These are phyloP conservation scores for Campoplex capitator DNA, from an alignment of 2,888 invertebrate genomes.

Conservation along the genomic window DNA sequence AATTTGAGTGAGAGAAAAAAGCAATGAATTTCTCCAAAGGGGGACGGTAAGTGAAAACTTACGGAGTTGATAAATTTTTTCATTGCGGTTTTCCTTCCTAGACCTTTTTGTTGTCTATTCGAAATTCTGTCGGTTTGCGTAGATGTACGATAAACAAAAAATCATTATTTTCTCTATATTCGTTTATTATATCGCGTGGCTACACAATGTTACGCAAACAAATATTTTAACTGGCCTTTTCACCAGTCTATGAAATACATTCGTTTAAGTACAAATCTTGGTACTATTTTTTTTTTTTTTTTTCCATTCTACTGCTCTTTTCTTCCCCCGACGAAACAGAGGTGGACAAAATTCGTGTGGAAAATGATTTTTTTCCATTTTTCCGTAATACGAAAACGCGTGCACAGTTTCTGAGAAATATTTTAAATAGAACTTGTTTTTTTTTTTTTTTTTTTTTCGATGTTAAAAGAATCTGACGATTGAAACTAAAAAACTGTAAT, in stretches of 20 bases:
- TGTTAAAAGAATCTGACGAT: not conserved
- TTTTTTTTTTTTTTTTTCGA: not conserved
- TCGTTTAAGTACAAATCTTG: slow-evolving; percentile 47
- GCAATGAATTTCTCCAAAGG: not conserved
- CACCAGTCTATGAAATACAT: slow-evolving; percentile 48
- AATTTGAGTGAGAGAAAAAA: slow-evolving; percentile 3
- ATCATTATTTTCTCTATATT: slow-evolving; percentile 55
- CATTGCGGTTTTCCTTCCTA: not conserved
- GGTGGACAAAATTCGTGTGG: not conserved
- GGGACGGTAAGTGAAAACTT: slow-evolving; percentile 56
- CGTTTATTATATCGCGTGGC: slow-evolving; percentile 64
- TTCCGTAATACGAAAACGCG: not conserved
- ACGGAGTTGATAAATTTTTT: slow-evolving; percentile 31
- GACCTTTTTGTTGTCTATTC: slow-evolving; percentile 19
- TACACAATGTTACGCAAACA: slow-evolving; percentile 49
- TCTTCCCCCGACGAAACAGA: not conserved
- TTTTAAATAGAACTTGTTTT: not conserved
- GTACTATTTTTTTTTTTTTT: slow-evolving; percentile 27
- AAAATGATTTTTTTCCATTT: not conserved
- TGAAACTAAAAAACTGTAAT: not conserved
- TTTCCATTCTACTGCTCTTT: slow-evolving; percentile 9
- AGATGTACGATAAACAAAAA: not conserved
- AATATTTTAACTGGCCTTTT: slow-evolving; percentile 32
- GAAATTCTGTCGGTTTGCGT: slow-evolving; percentile 28
- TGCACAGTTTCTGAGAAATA: not conserved